phyloP scores from a whole-genome alignment of 2,797 vertebrate genomes.

The Percopsis omiscomaycus region DNA sequence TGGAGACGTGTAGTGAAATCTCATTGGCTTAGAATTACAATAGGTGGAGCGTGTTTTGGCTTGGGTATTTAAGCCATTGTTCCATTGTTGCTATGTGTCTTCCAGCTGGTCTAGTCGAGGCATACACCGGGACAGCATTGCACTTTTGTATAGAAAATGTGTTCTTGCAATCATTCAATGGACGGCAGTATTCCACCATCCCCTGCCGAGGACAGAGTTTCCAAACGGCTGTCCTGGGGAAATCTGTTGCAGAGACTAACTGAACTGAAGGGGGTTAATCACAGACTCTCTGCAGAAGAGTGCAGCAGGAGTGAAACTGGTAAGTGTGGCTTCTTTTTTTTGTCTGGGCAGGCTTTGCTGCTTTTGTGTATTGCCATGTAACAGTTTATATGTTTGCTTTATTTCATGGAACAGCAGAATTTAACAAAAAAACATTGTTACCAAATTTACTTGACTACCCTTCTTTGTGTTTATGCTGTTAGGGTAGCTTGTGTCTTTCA shows the following conservation, averaged over 20 bases:
- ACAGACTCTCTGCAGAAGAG: slow-evolving; percentile 61
- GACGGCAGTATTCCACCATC: slow-evolving; percentile 68
- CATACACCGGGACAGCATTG: background rate
- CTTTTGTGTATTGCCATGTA: slow-evolving; percentile 10
- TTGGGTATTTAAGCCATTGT: slow-evolving; percentile 65
- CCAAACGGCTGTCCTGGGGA: slow-evolving; percentile 76
- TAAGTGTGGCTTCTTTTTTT: slow-evolving; percentile 36
- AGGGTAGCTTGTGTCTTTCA: background rate
- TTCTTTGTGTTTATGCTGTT: too few relatives aligned
- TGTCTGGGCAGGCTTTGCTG: background rate
- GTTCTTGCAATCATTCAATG: slow-evolving; percentile 48
- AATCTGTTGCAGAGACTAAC: slow-evolving; percentile 73
- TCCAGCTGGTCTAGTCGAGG: slow-evolving; percentile 54
- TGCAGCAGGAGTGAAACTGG: slow-evolving; percentile 57
- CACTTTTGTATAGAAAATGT: slow-evolving; percentile 45
- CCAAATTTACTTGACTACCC: too few relatives aligned
- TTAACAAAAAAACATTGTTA: background rate
- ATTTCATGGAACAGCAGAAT: background rate
- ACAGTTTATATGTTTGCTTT: too few relatives aligned
- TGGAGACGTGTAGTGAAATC: slow-evolving; percentile 48
- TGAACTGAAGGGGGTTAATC: slow-evolving; percentile 77
- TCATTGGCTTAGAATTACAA: slow-evolving; percentile 52
- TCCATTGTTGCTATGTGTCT: slow-evolving; percentile 60
- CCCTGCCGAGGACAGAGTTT: slow-evolving; percentile 53
- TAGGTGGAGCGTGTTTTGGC: slow-evolving; percentile 37